Base-by-base conservation (phyloP, 2,888 invertebrate genomes). In the Stegana nigrithorax region DNA sequence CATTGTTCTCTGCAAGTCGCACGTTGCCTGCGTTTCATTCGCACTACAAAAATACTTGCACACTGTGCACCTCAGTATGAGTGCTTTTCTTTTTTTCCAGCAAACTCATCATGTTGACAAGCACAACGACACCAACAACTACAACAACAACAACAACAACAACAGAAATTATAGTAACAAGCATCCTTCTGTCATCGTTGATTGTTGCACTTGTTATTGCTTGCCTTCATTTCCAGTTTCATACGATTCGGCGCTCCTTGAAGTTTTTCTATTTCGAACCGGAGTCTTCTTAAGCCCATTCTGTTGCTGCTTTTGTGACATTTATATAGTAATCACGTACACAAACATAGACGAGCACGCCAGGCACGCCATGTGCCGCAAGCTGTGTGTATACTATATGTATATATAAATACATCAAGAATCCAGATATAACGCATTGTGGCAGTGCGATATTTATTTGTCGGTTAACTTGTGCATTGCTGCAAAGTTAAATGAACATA, bases 81-180 rank as follows among this genome's bases (percentile, higher is more conserved):
- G n/a, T n/a, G n/a, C n/a, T 14, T 12, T 42, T 12, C 25, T 8
- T 47, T 47, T 23, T 21, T n/a, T 47, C 27, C 7, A 21, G 36
- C 23, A 36, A 55, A 36, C 36, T 32, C 36, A 55, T 55, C 53
- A 55, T 55, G 53, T 55, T 36, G 36, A 55, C 53, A 32, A 55
- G 5, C 32, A 29, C 12, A 39, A 39, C 39, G 17, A n/a, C 5
- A 39, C n/a, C 39, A 8, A 39, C 4, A 36, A 36, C 36, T n/a
- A 36, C 10, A 4, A 36, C 36, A n/a, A 8, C 14, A 10, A 39
- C 39, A 39, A 14, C 39, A 39, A 14, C 14, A 14, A 29, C 29
- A 29, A 6, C 10, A 29, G 6, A 29, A 29, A 29, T 29, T n/a
- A n/a, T n/a, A n/a, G n/a, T n/a, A n/a, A n/a, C n/a, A n/a, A n/a